Base-by-base conservation (phyloP, 2,113 vertebrate species). In the Xenopus borealis region DNA sequence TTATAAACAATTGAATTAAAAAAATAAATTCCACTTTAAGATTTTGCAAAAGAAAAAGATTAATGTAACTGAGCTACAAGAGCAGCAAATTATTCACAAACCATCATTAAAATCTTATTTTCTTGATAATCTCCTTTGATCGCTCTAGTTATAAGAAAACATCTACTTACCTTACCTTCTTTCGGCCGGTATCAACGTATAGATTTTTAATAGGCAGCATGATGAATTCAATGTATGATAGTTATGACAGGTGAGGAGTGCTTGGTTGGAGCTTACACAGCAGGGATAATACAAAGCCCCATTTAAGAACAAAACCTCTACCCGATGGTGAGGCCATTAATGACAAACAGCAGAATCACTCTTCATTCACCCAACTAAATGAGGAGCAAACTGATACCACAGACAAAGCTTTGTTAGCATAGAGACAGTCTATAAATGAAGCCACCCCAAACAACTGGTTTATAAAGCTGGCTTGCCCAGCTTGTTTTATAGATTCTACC, bases 211-310 rank as follows among this genome's bases (percentile, higher is more conserved):
- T 88, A 88, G 86, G 72, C 82, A 78, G 84, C 79, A 75, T 97
- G 96, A 98, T 95, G 93, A 93, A 98, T 97, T 94, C 95, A 94
- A 90, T 88, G 82, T 86, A 88, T 91, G 91, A 91, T 89, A 92
- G 87, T 93, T 91, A 91, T 98, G 96, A 96, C 97, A 97, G 95
- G 94, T 96, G 94, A 93, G 89, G 86, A 83, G 86, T 83, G 81
- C 83, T 84, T 78, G 83, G 86, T 91, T 83, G 89, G 84, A 83
- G 91, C 94, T 95, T 97, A 97, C 93, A 93, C 94, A 96, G 94
- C 93, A 93, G 90, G 88, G 82, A 89, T 89, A 86, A 92, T 89
- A 98, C 94, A 98, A 97, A 92, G 94, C 88, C 85, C 86, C 94
- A 89, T 95, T 96, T 96, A 95, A 92, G 92, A 91, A 91, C 85